Base-by-base conservation (phyloP, 1,140 invertebrate genomes). In the Cydia pomonella region DNA sequence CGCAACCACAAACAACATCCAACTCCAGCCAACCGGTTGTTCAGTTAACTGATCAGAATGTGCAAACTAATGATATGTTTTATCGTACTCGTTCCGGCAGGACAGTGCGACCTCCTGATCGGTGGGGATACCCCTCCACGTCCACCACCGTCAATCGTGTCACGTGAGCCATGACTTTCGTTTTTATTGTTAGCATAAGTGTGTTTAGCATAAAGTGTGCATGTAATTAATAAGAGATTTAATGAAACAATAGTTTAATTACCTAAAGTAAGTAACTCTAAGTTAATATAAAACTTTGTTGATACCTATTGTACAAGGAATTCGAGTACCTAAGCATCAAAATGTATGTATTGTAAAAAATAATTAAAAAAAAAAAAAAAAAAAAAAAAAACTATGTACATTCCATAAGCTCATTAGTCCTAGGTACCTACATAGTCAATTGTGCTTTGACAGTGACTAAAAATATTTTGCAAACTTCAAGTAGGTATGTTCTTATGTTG, bases 1-100 rank as follows among this genome's bases (percentile, higher is more conserved):
- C n/a, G 10, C 16, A 41, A 4, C 3, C 69, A 9, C 69, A 23
- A 25, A 41, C 29, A 25, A 29, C 69, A 41, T 72, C 69, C 69
- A 38, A n/a, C 33, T 25, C 41, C 33, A 72, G n/a, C 33, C 69
- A 41, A 21, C 29, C 41, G 33, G 4, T 72, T 41, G 12, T 6
- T 2, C 41, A 72, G 29, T 72, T n/a, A 41, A 23, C 69, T 44
- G 69, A 72, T 41, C 16, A 72, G 10, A 72, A 72, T 72, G 9
- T 21, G n/a, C 69, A 10, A 21, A 47, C 9, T 72, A 72, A 72
- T 71, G 5, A 12, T 7, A n/a, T 21, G 50, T 53, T 53, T 53
- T 72, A 72, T 72, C 33, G 29, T 47, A 72, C 69, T 47, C 41
- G 33, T 18, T 72, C 69, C 69, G 69, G 69, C 69, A 72, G 69